phyloP scores from a whole-genome alignment of 37 sponge, comb jelly and placozoan species.

The Spongilla lacustris region DNA sequence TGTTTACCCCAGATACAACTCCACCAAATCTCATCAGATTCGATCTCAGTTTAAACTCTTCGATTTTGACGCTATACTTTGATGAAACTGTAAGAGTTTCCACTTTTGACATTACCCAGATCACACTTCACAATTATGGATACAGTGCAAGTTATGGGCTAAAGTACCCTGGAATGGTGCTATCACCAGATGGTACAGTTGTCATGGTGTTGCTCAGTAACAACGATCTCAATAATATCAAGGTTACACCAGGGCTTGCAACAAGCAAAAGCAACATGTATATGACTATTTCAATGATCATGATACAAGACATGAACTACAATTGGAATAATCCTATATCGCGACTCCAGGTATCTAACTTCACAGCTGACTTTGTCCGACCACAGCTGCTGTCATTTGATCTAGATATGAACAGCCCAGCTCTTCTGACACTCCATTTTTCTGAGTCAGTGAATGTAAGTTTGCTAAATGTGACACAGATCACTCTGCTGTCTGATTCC shows the following conservation, averaged over 20 bases:
- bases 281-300: conserved; percentile 32
- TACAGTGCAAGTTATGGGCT: conserved; percentile 7
- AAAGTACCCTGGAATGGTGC: conserved; percentile 11
- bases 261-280: conserved; percentile 58
- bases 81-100: conserved; percentile 79
- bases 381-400: conserved; percentile 63
- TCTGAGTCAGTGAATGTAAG: conserved; percentile 78
- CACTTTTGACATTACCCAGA: conserved; percentile 34
- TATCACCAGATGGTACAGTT: conserved; percentile 62
- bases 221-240: conserved; percentile 80
- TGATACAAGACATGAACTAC: conserved; percentile 76
- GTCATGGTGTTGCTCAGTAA: conserved; percentile 64
- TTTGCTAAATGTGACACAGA: conserved; percentile 64
- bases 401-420: conserved; percentile 77
- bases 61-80: conserved; percentile 69
- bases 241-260: conserved; percentile 61
- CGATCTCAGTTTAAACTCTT: conserved; percentile 73
- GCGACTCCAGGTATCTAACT: conserved; percentile 30
- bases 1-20: conserved; percentile 63
- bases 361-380: conserved; percentile 20
- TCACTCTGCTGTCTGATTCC: conserved; percentile 56
- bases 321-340: conserved; percentile 41
- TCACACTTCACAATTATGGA: conserved; percentile 48
- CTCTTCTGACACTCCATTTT: conserved; percentile 75
- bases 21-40: conserved; percentile 44